Conservation (phyloP, 2,797 vertebrate genomes). For the Mormyrops boulengeri region DNA sequence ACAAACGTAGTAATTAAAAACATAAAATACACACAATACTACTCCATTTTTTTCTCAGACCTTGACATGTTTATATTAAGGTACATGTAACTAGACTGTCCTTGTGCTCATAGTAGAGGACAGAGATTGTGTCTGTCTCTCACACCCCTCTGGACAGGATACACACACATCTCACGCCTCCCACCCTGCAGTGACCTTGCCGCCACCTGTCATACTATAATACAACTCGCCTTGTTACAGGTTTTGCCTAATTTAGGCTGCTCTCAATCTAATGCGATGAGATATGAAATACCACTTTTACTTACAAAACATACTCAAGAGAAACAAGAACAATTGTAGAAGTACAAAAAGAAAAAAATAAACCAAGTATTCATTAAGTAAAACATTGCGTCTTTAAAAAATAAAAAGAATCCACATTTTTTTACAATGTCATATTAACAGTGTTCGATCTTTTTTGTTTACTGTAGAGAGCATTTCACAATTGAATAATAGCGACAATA, state of each 20-base stretch:
- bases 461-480: slow-evolving; percentile 27
- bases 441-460: slow-evolving; percentile 37
- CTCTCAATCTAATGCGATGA: slow-evolving; percentile 43
- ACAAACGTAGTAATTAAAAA: neutral
- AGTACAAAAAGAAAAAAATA: slow-evolving; percentile 41
- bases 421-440: slow-evolving; percentile 56
- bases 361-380: slow-evolving; percentile 49
- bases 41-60: slow-evolving; percentile 13
- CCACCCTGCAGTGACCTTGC: neutral
- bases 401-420: slow-evolving; percentile 55
- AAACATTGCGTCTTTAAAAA: slow-evolving; percentile 56
- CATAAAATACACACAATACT: slow-evolving; percentile 1
- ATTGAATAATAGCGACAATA: slow-evolving; percentile 46
- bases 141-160: neutral
- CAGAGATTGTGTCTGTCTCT: slow-evolving; percentile 42
- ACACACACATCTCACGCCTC: slow-evolving; percentile 5
- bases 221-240: slow-evolving; percentile 30
- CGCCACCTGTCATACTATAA: neutral
- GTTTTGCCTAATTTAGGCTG: slow-evolving; percentile 60
- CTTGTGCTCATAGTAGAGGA: slow-evolving; percentile 66
- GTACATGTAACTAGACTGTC: slow-evolving; percentile 59
- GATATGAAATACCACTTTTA: slow-evolving; percentile 61
- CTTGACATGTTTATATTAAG: slow-evolving; percentile 55
- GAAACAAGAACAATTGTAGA: slow-evolving; percentile 40
- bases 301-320: slow-evolving; percentile 59